Evolutionary conservation across 2,888 invertebrate genomes (phyloP).

Genomic region (Scaptomyza cyrtandrae): DNA sequence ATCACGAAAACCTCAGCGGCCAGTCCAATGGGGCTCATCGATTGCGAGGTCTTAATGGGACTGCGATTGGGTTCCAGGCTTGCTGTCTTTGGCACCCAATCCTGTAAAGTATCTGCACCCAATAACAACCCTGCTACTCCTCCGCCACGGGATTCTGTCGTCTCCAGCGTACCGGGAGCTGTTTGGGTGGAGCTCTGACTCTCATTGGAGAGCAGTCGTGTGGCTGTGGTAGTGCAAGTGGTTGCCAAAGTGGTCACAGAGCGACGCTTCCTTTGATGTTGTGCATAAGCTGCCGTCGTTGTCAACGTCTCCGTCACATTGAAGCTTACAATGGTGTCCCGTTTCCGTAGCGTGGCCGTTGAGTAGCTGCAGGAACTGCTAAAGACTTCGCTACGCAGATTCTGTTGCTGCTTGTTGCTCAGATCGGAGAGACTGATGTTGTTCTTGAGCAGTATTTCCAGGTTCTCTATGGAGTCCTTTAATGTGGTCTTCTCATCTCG

Average conservation of each 20-base stretch:
- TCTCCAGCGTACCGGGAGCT: constrained; percentile 60
- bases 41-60: constrained; percentile 83
- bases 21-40: constrained; percentile 81
- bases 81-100: constrained; percentile 70
- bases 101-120: constrained; percentile 36
- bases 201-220: constrained; percentile 58
- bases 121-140: not conserved
- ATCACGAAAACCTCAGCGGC: constrained; percentile 76
- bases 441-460: constrained; percentile 84
- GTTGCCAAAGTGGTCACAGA: constrained; percentile 65
- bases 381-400: constrained; percentile 71
- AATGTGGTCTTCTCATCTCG: constrained; percentile 75
- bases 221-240: constrained; percentile 44
- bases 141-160: not conserved
- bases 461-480: constrained; percentile 84
- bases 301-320: constrained; percentile 74
- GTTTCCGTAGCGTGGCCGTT: constrained; percentile 72
- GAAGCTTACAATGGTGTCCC: constrained; percentile 78
- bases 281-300: constrained; percentile 35
- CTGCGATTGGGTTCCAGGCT: constrained; percentile 78
- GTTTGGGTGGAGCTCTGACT: constrained; percentile 65
- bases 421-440: constrained; percentile 84
- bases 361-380: constrained; percentile 55
- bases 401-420: constrained; percentile 83
- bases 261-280: constrained; percentile 62